Percentiles rank a stretch among this genome's conserved stretches.
Evolutionary conservation across 2,797 vertebrate genomes (phyloP).

Genomic region (Spheniscus humboldti): DNA sequence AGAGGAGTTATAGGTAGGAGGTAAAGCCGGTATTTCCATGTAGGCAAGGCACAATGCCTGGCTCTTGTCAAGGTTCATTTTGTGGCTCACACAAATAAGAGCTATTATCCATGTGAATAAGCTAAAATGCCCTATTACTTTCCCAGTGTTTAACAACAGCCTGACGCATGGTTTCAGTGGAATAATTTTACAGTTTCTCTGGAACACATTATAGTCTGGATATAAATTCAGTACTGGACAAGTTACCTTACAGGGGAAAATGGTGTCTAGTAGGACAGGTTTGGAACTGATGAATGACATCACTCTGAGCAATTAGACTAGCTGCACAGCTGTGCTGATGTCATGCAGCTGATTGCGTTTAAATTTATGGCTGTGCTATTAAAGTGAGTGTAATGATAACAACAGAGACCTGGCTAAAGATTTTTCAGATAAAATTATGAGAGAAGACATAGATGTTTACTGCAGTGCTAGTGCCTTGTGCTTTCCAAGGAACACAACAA

Average conservation of each 20-base stretch:
- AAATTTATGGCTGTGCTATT: not conserved
- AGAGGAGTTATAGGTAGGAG: not conserved
- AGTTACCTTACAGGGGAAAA: not conserved
- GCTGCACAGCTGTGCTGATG: constrained; percentile 9
- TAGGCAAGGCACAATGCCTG: not conserved
- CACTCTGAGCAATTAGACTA: not conserved
- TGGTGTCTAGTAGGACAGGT: not conserved
- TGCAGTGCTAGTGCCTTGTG: not conserved
- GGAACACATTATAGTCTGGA: not conserved
- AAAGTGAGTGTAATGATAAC: not conserved
- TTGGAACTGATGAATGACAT: not conserved
- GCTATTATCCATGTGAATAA: not conserved
- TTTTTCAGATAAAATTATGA: not conserved
- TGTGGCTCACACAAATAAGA: not conserved
- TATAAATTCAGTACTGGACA: not conserved
- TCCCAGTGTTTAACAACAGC: not conserved
- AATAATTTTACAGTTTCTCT: not conserved
- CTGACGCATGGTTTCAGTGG: not conserved
- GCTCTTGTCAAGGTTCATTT: not conserved
- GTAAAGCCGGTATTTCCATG: not conserved
- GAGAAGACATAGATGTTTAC: not conserved
- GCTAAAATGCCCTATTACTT: not conserved
- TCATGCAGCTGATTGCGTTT: not conserved
- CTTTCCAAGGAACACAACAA: not conserved
- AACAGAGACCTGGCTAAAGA: not conserved